Base-by-base conservation (phyloP, 1,140 invertebrate genomes). In the Drosophila murphyi region DNA sequence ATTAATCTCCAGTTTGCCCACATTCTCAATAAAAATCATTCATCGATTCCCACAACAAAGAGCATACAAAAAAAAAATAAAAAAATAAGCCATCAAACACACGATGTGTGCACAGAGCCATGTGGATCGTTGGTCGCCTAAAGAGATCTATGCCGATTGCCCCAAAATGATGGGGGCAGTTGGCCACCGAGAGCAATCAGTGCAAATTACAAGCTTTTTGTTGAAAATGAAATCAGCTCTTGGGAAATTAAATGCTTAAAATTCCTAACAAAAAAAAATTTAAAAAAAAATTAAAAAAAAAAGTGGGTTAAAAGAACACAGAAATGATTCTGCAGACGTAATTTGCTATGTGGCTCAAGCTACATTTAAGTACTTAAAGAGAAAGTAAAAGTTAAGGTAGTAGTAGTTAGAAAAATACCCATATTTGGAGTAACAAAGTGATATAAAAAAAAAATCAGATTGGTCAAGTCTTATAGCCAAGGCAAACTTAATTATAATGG, bases 201-300 rank as follows among this genome's bases (percentile, higher is more conserved):
- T 81, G 71, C 74, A 85, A 85, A 85, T 86, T 82, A 79, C 74
- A 63, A 68, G 67, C 60, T 78, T 74, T 72, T 72, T 73, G 74
- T 78, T 78, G 78, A 86, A 83, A 83, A 82, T 63, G 80, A 82
- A 82, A 82, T 70, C 64, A 69, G 70, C 50, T 60, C 57, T 52
- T 47, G 10, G 37, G 28, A 54, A 67, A 67, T 59, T 34, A 68
- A 68, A 54, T 68, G 41, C 56, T 69, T 64, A 61, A 69, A 73
- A 68, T 59, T 72, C 63, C 59, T 56, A 4, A 28, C 31, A 57
- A 39, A 59, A 50, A 39, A n/a, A 35, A 29, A 35, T n/a, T n/a
- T n/a, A 39, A 50, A 35, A 32, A 8, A 55, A 35, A 45, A 3
- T 4, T 10, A 1, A 28, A 41, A 39, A 28, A 29, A 37, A 43